Evolutionary conservation across 2,888 invertebrate species (phyloP).

Genomic region (Athrips mouffetella): DNA sequence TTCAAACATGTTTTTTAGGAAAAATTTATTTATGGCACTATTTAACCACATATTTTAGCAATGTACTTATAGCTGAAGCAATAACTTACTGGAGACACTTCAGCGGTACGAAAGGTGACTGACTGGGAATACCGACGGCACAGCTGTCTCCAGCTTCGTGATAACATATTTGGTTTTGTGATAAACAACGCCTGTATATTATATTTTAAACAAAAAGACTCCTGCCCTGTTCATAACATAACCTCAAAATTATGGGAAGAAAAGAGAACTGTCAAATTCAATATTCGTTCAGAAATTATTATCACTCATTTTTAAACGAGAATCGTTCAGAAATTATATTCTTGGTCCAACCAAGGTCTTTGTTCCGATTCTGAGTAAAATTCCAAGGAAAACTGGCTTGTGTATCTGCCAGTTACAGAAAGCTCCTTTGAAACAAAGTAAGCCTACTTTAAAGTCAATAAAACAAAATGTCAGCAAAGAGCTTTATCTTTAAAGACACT

Average conservation of each 20-base stretch:
- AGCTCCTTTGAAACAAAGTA: too few species aligned
- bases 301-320: not conserved
- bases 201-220: not conserved
- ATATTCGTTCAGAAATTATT: not conserved
- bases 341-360: not conserved
- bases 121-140: conserved; percentile 65
- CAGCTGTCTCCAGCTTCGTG: conserved; percentile 57
- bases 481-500: too few species aligned
- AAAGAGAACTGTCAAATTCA: conserved; percentile 7
- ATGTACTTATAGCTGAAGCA: not conserved
- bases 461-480: too few species aligned
- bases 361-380: too few species aligned
- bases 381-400: too few species aligned
- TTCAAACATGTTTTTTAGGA: too few species aligned
- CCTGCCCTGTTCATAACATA: conserved; percentile 29
- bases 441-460: too few species aligned
- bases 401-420: too few species aligned
- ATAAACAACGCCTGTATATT: conserved; percentile 1
- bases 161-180: conserved; percentile 42
- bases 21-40: too few species aligned
- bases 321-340: not conserved
- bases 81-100: conserved; percentile 59
- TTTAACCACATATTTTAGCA: not conserved
- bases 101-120: conserved; percentile 59
- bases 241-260: conserved; percentile 30